These are phyloP conservation scores for Pseudolaguvia tuberculata DNA, from an alignment of 2,113 vertebrate genomes.

Conservation along the genomic window DNA sequence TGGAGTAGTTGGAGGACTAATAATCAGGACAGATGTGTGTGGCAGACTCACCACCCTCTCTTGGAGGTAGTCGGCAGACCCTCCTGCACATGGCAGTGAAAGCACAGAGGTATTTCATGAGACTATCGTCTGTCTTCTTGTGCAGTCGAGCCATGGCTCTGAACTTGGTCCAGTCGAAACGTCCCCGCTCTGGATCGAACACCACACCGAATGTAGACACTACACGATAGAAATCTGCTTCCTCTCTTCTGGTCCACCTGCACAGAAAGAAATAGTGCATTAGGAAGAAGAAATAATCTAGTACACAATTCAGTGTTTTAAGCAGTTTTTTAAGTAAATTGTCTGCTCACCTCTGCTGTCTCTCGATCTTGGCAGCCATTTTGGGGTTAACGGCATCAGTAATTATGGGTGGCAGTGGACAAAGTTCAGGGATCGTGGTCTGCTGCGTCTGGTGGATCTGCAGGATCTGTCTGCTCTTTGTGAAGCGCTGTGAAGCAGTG, in stretches of 20 bases:
- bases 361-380: constrained; percentile 95
- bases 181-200: constrained; percentile 85
- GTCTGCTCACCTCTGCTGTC: constrained; percentile 83
- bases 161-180: constrained; percentile 98
- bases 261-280: background rate
- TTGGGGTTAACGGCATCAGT: constrained; percentile 87
- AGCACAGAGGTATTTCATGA: constrained; percentile 93
- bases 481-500: constrained; percentile 91
- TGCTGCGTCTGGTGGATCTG: constrained; percentile 81
- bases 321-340: background rate
- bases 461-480: constrained; percentile 88
- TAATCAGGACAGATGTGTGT: background rate
- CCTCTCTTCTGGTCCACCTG: constrained; percentile 97
- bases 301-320: background rate
- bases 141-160: constrained; percentile 94
- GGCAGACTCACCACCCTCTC: constrained; percentile 78
- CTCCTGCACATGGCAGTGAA: constrained; percentile 95
- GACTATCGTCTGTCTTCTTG: constrained; percentile 95
- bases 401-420: constrained; percentile 72
- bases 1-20: too few relatives aligned
- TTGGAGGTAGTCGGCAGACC: constrained; percentile 90
- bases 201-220: constrained; percentile 97
- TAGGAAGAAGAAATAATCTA: background rate
- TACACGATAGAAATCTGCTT: constrained; percentile 96
- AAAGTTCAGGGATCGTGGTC: constrained; percentile 70